Base-by-base conservation (phyloP, 1,140 invertebrate genomes). In the Dendrolimus kikuchii region DNA sequence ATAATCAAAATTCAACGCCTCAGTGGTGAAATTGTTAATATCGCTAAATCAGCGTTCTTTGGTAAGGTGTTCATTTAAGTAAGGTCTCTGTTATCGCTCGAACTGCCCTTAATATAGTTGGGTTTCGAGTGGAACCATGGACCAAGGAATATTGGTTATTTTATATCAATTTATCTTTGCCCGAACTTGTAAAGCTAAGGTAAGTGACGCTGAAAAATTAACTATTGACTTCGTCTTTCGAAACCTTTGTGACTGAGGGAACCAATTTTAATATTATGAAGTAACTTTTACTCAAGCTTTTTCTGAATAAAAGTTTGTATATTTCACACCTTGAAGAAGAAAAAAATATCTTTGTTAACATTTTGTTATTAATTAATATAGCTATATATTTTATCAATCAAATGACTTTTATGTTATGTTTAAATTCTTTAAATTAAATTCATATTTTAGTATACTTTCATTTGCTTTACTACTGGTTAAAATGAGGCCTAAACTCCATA, bases 191-290 rank as follows among this genome's bases (percentile, higher is more conserved):
- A 52, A 53, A 55, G 43, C 42, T 43, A 43, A 51, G 46, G 55
- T 52, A 52, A 49, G 50, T 57, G 55, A 57, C 55, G 55, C 44
- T 57, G 55, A 57, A 52, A 52, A 57, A 57, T 57, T 57, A 51
- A 57, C 49, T 52, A 52, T 48, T 48, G 55, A 51, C 40, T 46
- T 36, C 40, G 23, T 6, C 40, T 10, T 51, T 49, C 38, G 40
- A 46, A 10, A 46, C 39, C 37, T 40, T 51, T 54, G 39, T 54
- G 46, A 43, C 38, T 45, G 23, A 45, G 43, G 43, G 43, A n/a
- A 45, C 5, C 43, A n/a, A 42, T 42, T 7, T n/a, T 45, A 9
- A 9, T 45, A 5, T n/a, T 5, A 45, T 45, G 23, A n/a, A 42
- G 23, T 23, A 23, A 23, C 23, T 23, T 23, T 23, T 23, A 23